Evolutionary conservation across 1,140 invertebrate species (phyloP), one percentile per base, ranked within the genome.

Genomic region (Neodiprion virginianus): DNA sequence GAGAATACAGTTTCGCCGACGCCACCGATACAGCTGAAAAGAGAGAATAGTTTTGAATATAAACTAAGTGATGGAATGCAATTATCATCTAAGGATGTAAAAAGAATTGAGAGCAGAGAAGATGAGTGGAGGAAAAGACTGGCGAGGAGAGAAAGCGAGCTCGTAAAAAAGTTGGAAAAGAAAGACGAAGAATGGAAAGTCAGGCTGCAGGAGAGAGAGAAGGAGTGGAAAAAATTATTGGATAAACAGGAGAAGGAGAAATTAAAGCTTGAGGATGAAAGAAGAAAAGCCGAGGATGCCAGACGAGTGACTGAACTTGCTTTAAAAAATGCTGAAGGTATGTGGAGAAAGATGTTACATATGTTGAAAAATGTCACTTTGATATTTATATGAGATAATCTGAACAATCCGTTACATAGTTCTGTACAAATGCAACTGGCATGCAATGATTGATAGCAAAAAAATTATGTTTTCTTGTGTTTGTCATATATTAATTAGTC

Each of bases 241-340:
- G 88, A 89, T 53, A 90, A 89, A 72, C 87, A 92, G 47, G 91
- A 89, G 71, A 90, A 90, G 75, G 89, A 89, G 8, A 87, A 92
- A 67, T 80, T 82, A 10, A 88, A 87, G 74, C 77, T 93, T 70
- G 89, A 92, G 78, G 90, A 92, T 73, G 91, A 93, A 77, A 90
- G 91, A 83, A 81, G 86, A 74, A 89, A 89, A 61, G 84, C 91
- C 49, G 90, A 91, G 77, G 90, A 86, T 80, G 90, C 92, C 49
- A 93, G 93, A 78, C 85, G 88, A 74, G 89, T 90, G 14, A 81
- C 94, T 28, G 89, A 91, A 83, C 89, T 91, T 70, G 90, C 91
- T 10, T 83, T 95, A 11, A 91, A 90, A 79, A 87, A 91, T 77
- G 91, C 92, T 1, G 92, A 94, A 91, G 92, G 90, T 90, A 87